Evolutionary conservation across 2,797 vertebrate genomes (phyloP).

Genomic region (Platyrinchus mystaceus): DNA sequence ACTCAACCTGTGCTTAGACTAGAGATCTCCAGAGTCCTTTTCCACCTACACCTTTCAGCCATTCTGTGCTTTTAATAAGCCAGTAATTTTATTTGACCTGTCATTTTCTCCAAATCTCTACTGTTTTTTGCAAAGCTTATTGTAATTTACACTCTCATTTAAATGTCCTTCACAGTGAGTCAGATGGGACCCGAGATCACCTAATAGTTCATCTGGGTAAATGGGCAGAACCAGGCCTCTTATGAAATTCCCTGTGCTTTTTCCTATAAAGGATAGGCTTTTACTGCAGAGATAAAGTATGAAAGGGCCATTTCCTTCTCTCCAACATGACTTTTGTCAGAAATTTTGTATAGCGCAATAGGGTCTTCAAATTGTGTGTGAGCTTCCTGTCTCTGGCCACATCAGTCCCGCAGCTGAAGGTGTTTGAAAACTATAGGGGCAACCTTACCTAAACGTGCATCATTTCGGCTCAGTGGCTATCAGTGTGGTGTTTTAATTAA

Average conservation of each 20-base stretch:
- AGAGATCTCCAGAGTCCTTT: constrained; percentile 42
- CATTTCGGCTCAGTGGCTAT: neutral
- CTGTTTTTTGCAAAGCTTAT: constrained; percentile 32
- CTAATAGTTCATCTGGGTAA: constrained; percentile 1
- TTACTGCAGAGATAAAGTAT: neutral
- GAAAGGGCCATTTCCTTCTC: neutral
- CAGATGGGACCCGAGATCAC: neutral
- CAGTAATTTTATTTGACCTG: constrained; percentile 51
- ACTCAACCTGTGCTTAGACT: constrained; percentile 2
- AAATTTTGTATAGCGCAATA: neutral
- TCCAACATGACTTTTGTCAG: neutral
- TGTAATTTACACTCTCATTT: constrained; percentile 42
- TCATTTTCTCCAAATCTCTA: constrained; percentile 30
- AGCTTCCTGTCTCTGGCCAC: neutral
- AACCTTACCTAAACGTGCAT: neutral
- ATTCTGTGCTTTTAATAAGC: constrained; percentile 43
- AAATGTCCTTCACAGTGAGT: neutral
- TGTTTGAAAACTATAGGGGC: neutral
- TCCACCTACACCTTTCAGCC: constrained; percentile 23
- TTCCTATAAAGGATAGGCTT: neutral
- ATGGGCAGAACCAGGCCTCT: neutral
- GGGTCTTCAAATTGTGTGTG: neutral
- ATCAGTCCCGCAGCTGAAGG: neutral
- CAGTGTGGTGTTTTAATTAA: neutral
- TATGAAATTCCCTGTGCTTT: constrained; percentile 6